These are phyloP conservation scores for Drosophila rubida DNA, from an alignment of 2,888 invertebrate species.

Conservation along the genomic window DNA sequence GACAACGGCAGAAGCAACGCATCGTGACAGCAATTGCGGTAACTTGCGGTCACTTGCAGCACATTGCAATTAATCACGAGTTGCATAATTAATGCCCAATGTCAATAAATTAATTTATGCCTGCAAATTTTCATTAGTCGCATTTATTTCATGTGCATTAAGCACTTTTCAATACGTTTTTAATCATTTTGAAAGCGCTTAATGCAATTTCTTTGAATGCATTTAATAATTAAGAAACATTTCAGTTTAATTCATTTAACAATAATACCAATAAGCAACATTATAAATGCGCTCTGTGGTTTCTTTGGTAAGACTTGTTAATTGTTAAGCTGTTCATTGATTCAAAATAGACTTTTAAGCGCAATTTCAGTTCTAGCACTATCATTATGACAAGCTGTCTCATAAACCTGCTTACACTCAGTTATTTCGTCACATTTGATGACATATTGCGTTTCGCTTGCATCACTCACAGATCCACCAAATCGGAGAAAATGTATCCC, in stretches of 20 bases:
- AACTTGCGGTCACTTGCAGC: conserved; percentile 5
- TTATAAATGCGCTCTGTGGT: too few species aligned
- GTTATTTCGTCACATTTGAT: too few species aligned
- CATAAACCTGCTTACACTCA: too few species aligned
- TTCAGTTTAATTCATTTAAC: too few species aligned
- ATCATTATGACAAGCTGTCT: too few species aligned
- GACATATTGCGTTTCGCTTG: conserved; percentile 2
- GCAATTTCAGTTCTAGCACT: background rate
- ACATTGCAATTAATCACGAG: conserved; percentile 9
- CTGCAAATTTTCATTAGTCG: background rate
- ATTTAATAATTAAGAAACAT: background rate
- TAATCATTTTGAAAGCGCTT: conserved; percentile 1
- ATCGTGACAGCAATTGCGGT: conserved; percentile 11
- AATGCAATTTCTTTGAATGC: background rate
- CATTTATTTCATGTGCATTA: conserved; percentile 8
- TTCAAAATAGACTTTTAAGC: background rate
- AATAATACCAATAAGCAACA: too few species aligned
- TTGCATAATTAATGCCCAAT: conserved; percentile 5
- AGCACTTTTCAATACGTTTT: conserved; percentile 1
- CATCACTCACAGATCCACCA: conserved; percentile 90
- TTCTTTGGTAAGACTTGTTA: too few species aligned
- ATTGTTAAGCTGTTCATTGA: background rate
- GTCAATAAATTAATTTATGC: conserved; percentile 13
- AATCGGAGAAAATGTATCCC: conserved; percentile 97
- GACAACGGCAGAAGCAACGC: background rate